Conservation (phyloP, 92 coral and sea anemone genomes). For the Palythoa caribaeorum region DNA sequence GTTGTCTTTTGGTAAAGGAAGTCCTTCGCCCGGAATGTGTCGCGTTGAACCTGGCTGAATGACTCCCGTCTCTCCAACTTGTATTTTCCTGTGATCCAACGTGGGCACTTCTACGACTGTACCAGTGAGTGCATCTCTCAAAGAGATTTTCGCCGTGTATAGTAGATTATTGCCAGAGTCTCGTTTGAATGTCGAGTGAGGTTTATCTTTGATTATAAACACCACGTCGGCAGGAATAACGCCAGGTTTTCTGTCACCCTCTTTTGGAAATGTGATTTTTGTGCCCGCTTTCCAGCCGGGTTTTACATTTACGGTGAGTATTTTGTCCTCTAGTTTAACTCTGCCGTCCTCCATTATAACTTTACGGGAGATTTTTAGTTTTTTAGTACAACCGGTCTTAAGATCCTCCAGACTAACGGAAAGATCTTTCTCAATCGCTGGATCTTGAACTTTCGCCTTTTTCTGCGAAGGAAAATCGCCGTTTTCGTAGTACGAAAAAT, state of each 20-base stretch:
- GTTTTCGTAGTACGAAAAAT: conserved; percentile 46
- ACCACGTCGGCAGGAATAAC: conserved; percentile 92
- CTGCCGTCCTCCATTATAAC: conserved; percentile 69
- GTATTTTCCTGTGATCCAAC: conserved; percentile 69
- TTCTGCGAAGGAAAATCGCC: conserved; percentile 62
- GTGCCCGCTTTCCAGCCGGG: conserved; percentile 98
- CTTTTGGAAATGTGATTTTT: conserved; percentile 79
- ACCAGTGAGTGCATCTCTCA: conserved; percentile 90
- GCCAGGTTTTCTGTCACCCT: conserved; percentile 93
- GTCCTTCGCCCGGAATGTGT: conserved; percentile 81
- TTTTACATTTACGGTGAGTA: conserved; percentile 84
- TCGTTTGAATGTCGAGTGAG: conserved; percentile 77
- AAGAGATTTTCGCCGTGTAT: conserved; percentile 80
- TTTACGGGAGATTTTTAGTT: conserved; percentile 91
- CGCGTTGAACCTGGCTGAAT: conserved; percentile 78
- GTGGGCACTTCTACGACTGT: conserved; percentile 72
- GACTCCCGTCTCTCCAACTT: conserved; percentile 67
- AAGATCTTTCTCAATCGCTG: conserved; percentile 88
- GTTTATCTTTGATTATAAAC: conserved; percentile 83
- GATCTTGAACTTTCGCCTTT: conserved; percentile 83
- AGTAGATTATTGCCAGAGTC: conserved; percentile 86
- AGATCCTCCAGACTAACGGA: conserved; percentile 86
- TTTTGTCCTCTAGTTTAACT: conserved; percentile 81
- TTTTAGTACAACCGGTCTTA: conserved; percentile 81
- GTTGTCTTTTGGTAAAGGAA: conserved; percentile 88